Evolutionary conservation across 2,888 invertebrate genomes (phyloP).

Genomic region (Mythimna pallens): DNA sequence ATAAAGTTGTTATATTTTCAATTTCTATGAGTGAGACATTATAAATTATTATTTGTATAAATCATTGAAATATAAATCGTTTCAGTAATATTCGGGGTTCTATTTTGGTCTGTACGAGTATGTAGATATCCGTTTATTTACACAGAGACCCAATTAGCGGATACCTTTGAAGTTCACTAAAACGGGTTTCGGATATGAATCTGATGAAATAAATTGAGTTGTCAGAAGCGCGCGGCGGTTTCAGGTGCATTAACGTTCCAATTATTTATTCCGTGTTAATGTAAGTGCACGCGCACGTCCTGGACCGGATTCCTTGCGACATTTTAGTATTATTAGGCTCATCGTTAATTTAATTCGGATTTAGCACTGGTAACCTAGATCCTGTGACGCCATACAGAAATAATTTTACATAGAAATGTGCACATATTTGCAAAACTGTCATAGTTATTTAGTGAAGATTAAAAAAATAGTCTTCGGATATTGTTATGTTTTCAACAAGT

Average conservation of each 20-base stretch:
- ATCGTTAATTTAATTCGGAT: constrained; percentile 46
- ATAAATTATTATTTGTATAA: constrained; percentile 25
- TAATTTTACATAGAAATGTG: constrained; percentile 21
- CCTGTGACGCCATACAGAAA: constrained; percentile 23
- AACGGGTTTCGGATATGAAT: constrained; percentile 84
- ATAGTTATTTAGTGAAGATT: not conserved
- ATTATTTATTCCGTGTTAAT: constrained; percentile 76
- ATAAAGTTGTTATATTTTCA: constrained; percentile 44
- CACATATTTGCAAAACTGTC: not conserved
- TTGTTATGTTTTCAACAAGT: not conserved
- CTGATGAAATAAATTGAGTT: constrained; percentile 86
- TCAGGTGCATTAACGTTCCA: constrained; percentile 78
- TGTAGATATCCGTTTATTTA: constrained; percentile 67
- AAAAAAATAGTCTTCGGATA: not conserved
- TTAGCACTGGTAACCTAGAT: constrained; percentile 41
- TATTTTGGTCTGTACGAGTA: constrained; percentile 60
- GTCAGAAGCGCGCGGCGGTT: constrained; percentile 78
- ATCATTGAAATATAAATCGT: constrained; percentile 23
- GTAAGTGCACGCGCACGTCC: constrained; percentile 49
- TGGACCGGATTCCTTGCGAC: constrained; percentile 46
- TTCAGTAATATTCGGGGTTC: constrained; percentile 51
- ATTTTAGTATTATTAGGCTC: constrained; percentile 46
- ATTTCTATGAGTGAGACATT: constrained; percentile 26
- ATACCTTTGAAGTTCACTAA: constrained; percentile 84
- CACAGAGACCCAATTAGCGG: constrained; percentile 82